Percentiles rank a stretch among this genome's conserved stretches.
Evolutionary conservation across 2,113 vertebrate genomes (phyloP).

Genomic region (Chlorocebus sabaeus): DNA sequence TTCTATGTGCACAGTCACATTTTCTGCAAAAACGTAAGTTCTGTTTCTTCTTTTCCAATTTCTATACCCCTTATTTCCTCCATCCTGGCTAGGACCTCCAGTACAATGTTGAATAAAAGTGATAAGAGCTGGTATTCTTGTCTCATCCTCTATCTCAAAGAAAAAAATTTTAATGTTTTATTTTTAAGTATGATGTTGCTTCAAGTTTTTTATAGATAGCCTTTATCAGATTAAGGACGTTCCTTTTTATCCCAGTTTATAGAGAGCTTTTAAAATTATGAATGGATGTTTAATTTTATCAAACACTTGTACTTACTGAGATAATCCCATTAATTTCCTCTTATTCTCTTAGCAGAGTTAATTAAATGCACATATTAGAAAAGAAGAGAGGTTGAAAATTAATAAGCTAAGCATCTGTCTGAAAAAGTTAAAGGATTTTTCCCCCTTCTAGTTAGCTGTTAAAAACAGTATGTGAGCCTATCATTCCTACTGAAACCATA

Average conservation of each 20-base stretch:
- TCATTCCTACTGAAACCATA: conserved; percentile 23
- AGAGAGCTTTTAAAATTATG: conserved; percentile 10
- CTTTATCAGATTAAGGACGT: conserved; percentile 15
- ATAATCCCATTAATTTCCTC: conserved; percentile 14
- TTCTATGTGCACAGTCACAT: not conserved
- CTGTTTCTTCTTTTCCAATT: not conserved
- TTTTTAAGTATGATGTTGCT: not conserved
- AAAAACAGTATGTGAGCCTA: conserved; percentile 42
- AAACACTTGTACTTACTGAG: not conserved
- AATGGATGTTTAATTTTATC: conserved; percentile 44
- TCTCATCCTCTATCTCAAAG: not conserved
- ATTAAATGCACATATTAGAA: conserved; percentile 14
- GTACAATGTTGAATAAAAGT: not conserved
- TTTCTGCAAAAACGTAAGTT: not conserved
- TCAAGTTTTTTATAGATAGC: not conserved
- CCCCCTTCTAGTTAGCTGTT: not conserved
- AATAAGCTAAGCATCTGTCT: conserved; percentile 19
- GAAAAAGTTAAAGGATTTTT: conserved; percentile 21
- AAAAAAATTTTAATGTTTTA: conserved; percentile 37
- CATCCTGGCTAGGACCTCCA: not conserved
- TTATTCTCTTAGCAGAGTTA: conserved; percentile 42
- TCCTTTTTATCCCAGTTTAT: conserved; percentile 15
- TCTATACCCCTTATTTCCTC: not conserved
- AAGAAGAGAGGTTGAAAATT: conserved; percentile 30
- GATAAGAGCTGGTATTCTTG: not conserved